Conservation (phyloP, 2,888 invertebrate species). For the Scaptomyza polygonia region DNA sequence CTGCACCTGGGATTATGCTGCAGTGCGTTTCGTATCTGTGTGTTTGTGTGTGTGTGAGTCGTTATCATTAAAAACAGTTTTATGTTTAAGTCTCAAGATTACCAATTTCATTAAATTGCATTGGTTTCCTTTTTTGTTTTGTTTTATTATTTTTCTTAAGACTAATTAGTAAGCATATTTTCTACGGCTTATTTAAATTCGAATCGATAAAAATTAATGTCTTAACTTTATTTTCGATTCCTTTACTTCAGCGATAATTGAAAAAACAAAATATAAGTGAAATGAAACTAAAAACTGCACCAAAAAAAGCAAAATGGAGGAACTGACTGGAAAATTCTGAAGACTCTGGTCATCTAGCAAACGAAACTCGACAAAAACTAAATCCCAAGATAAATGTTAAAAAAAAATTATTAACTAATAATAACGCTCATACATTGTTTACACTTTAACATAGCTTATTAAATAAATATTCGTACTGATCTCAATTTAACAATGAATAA, state of each 20-base stretch:
- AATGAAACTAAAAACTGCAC: slow-evolving; percentile 14
- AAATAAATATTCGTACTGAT: slow-evolving; percentile 63
- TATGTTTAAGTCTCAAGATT: slow-evolving; percentile 53
- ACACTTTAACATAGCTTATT: not conserved
- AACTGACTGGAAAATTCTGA: slow-evolving; percentile 6
- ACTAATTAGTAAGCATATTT: slow-evolving; percentile 48
- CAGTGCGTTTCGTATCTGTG: too few species aligned
- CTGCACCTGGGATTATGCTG: slow-evolving; percentile 55
- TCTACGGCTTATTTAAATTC: slow-evolving; percentile 11
- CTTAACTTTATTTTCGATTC: slow-evolving; percentile 5
- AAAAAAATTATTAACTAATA: slow-evolving; percentile 2
- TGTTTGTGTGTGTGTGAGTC: too few species aligned
- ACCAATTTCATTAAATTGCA: slow-evolving; percentile 51
- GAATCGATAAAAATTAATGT: slow-evolving; percentile 26
- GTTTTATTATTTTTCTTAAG: not conserved
- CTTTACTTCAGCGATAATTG: slow-evolving; percentile 67
- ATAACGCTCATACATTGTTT: slow-evolving; percentile 14
- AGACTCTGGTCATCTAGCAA: slow-evolving; percentile 8
- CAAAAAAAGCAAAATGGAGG: slow-evolving; percentile 23
- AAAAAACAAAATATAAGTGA: slow-evolving; percentile 3
- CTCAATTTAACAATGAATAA: slow-evolving; percentile 51
- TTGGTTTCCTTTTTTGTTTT: not conserved
- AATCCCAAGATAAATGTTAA: slow-evolving; percentile 11
- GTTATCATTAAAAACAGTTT: slow-evolving; percentile 60
- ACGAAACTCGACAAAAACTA: slow-evolving; percentile 14